Evolutionary conservation across 2,113 vertebrate species (phyloP).

Genomic region (Salminus brasiliensis): DNA sequence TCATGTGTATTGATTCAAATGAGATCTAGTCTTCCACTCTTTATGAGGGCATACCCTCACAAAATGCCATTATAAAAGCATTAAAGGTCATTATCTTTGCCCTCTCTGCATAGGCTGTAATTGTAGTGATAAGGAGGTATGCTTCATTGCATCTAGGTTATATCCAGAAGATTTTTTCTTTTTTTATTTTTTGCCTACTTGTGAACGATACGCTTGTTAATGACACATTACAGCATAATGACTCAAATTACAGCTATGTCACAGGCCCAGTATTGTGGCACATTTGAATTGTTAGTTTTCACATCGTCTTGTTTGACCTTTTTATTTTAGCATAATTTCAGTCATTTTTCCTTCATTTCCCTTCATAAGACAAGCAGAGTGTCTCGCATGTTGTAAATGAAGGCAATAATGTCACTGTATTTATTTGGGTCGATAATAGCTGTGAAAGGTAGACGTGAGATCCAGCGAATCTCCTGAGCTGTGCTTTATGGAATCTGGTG

Average conservation of each 20-base stretch:
- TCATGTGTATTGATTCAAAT: not conserved
- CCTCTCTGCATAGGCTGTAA: constrained; percentile 41
- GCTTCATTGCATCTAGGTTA: constrained; percentile 23
- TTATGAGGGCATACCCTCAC: constrained; percentile 53
- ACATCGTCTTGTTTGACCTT: not conserved
- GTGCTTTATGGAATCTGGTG: constrained; percentile 24
- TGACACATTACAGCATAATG: constrained; percentile 39
- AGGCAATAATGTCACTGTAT: constrained; percentile 28
- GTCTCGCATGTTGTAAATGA: constrained; percentile 18
- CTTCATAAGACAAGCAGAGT: constrained; percentile 2
- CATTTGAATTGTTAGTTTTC: constrained; percentile 20
- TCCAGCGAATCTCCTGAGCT: not conserved
- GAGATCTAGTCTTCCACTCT: constrained; percentile 33
- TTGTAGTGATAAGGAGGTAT: constrained; percentile 46
- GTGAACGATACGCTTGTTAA: constrained; percentile 36
- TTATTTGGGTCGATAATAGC: not conserved
- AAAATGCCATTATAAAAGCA: constrained; percentile 61
- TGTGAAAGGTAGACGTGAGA: constrained; percentile 36
- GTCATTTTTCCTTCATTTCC: constrained; percentile 8
- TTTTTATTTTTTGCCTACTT: too few species aligned
- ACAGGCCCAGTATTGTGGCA: constrained; percentile 39
- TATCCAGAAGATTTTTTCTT: constrained; percentile 21
- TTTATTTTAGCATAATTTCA: not conserved
- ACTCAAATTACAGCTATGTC: constrained; percentile 35
- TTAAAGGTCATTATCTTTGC: constrained; percentile 55